Evolutionary conservation across 2,113 vertebrate genomes (phyloP).

Genomic region (Protobothrops mucrosquamatus): DNA sequence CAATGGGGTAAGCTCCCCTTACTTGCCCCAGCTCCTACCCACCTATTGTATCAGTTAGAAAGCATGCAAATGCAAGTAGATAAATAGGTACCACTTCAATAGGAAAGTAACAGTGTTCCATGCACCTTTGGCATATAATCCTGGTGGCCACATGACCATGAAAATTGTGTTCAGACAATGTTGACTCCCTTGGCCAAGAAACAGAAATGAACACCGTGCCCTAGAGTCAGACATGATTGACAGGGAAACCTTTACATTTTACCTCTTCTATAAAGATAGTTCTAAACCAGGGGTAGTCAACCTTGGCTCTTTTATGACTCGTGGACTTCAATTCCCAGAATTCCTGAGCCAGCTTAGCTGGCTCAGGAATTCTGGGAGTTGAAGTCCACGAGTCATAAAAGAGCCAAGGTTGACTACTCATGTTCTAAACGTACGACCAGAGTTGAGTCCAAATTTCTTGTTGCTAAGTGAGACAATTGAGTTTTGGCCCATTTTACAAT

Average conservation of each 20-base stretch:
- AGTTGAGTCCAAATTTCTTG: background rate
- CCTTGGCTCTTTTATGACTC: no score
- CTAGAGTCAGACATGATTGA: background rate
- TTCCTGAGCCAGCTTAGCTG: no score
- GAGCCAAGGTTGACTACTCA: no score
- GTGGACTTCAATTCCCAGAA: no score
- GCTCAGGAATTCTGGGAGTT: no score
- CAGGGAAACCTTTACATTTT: background rate
- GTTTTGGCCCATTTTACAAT: background rate
- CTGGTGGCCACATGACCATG: background rate
- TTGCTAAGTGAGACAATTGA: background rate
- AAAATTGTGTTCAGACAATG: background rate
- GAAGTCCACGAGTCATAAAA: no score
- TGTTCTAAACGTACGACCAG: background rate
- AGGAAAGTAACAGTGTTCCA: background rate
- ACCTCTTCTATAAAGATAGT: background rate
- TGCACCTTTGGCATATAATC: background rate
- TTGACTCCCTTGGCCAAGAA: background rate
- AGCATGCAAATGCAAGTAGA: background rate
- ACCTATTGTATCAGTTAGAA: background rate
- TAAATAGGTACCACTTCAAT: background rate
- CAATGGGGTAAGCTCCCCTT: background rate
- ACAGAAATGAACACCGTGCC: background rate
- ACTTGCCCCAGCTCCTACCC: background rate
- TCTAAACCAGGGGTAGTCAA: no score